Evolutionary conservation across 2,113 vertebrate genomes (phyloP).

Genomic region (Barbus barbus): DNA sequence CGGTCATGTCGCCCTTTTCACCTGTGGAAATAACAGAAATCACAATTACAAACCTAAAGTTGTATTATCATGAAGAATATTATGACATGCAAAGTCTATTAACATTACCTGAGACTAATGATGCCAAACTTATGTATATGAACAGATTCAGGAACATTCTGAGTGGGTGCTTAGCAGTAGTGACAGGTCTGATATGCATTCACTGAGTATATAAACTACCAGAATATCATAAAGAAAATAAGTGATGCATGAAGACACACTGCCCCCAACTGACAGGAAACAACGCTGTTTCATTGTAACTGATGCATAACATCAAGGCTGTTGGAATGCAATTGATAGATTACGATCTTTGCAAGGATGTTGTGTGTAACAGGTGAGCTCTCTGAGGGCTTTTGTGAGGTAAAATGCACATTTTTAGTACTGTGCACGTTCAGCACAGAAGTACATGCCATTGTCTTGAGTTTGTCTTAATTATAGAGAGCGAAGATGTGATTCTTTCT

Average conservation of each 20-base stretch:
- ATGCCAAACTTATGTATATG: neutral
- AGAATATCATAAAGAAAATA: neutral
- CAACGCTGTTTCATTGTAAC: neutral
- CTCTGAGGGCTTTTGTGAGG: neutral
- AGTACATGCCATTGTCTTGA: slow-evolving; percentile 32
- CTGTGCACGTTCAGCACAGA: slow-evolving; percentile 44
- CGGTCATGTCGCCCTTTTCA: neutral
- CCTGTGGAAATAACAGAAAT: slow-evolving; percentile 27
- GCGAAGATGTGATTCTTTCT: neutral
- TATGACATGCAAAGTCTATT: neutral
- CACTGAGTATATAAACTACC: neutral
- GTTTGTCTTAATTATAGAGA: neutral
- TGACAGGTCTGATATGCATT: neutral
- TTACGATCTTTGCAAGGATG: neutral
- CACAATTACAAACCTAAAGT: neutral
- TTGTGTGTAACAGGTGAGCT: neutral
- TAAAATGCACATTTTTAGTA: neutral
- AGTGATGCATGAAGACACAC: slow-evolving; percentile 1
- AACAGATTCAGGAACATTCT: slow-evolving; percentile 5
- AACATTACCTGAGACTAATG: slow-evolving; percentile 19
- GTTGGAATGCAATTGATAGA: neutral
- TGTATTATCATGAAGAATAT: neutral
- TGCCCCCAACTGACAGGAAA: slow-evolving; percentile 25
- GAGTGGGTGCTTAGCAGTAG: neutral
- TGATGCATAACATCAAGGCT: neutral